A percentile compares a stretch with the other conserved stretches of the same genome.
Conservation (phyloP, 2,113 vertebrate species). For the Anhinga anhinga region DNA sequence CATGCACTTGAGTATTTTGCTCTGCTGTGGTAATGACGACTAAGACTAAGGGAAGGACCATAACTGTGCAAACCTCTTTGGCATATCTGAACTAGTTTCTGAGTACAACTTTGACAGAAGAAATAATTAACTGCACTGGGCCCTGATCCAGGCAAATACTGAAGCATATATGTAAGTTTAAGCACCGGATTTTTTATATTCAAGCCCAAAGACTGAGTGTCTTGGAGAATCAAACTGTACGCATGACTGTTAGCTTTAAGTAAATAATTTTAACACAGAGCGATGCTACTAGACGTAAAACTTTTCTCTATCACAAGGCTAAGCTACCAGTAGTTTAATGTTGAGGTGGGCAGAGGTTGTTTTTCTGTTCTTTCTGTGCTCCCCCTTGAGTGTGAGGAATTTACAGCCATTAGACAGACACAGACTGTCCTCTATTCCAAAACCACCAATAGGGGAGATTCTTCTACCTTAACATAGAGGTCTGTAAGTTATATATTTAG, state of each 20-base stretch:
- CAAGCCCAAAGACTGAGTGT: not conserved
- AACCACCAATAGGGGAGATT: not conserved
- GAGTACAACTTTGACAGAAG: not conserved
- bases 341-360: not conserved
- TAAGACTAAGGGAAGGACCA: not conserved
- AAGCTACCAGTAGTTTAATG: not conserved
- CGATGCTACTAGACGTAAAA: not conserved
- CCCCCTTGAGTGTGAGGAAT: not conserved
- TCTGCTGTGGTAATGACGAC: not conserved
- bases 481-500: not conserved
- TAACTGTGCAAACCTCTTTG: not conserved
- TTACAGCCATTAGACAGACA: not conserved
- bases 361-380: not conserved
- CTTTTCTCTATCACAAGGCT: not conserved
- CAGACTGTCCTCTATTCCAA: not conserved
- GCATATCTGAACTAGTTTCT: not conserved
- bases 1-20: not conserved
- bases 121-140: not conserved
- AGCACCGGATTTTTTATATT: not conserved
- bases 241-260: not conserved
- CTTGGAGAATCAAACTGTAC: not conserved
- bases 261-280: not conserved
- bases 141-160: not conserved
- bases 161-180: not conserved
- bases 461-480: not conserved